Evolutionary conservation across 2,797 vertebrate species (phyloP).

Genomic region (Toxotes lorentzi): DNA sequence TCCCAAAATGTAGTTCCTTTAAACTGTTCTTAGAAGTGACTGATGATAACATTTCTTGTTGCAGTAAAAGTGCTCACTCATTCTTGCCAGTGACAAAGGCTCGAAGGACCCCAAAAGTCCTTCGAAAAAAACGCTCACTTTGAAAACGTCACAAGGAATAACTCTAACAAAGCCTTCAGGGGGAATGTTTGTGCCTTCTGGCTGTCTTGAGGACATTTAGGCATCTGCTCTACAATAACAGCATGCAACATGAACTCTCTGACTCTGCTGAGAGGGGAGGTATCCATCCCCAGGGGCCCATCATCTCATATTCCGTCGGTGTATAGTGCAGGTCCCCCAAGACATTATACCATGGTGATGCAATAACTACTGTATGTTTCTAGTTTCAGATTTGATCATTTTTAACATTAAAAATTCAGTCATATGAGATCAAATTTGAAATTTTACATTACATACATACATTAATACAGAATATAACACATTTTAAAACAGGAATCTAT

Average conservation of each 20-base stretch:
- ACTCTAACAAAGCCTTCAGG: background rate
- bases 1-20: background rate
- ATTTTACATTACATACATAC: background rate
- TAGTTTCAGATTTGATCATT: background rate
- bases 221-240: background rate
- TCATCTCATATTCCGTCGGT: conserved; percentile 7
- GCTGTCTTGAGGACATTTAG: background rate
- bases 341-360: background rate
- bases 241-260: background rate
- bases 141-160: background rate
- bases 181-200: background rate
- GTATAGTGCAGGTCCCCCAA: background rate
- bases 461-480: background rate
- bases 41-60: background rate
- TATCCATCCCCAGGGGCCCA: conserved; percentile 1
- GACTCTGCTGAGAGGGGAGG: background rate
- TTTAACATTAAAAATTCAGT: background rate
- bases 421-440: background rate
- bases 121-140: background rate
- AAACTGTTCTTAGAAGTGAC: background rate
- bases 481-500: background rate
- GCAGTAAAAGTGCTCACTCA: background rate
- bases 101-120: background rate
- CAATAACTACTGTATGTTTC: background rate
- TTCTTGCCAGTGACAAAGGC: background rate